Evolutionary conservation across 2,797 vertebrate species (phyloP).

Genomic region (Sebastes wilsoni): DNA sequence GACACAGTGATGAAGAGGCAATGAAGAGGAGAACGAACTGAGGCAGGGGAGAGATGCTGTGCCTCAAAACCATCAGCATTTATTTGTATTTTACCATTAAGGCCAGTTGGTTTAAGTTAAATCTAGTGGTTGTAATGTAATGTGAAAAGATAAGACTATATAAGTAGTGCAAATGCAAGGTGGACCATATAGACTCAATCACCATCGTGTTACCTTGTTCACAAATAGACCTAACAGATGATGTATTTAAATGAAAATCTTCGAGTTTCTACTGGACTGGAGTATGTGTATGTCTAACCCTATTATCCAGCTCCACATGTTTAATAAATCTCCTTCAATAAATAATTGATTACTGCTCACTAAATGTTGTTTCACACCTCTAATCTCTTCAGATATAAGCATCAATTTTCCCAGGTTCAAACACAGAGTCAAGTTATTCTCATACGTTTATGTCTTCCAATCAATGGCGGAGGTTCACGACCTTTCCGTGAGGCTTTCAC

Average conservation of each 20-base stretch:
- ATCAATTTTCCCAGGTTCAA: slow-evolving; percentile 29
- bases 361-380: not conserved
- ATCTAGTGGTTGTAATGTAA: not conserved
- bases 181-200: not conserved
- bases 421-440: slow-evolving; percentile 15
- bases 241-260: no score
- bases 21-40: not conserved
- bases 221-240: no score
- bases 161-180: not conserved
- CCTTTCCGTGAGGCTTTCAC: not conserved
- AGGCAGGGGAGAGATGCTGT: not conserved
- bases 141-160: not conserved
- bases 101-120: not conserved
- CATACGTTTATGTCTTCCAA: slow-evolving; percentile 12
- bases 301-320: not conserved
- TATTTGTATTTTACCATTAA: not conserved
- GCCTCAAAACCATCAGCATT: not conserved
- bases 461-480: slow-evolving; percentile 3
- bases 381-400: slow-evolving; percentile 11
- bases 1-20: slow-evolving; percentile 1
- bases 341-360: not conserved
- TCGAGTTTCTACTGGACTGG: not conserved
- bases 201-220: not conserved
- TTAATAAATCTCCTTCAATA: not conserved
- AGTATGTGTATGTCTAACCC: rapidly evolving